Base-by-base conservation (phyloP, 2,888 invertebrate species). In the Synergus itoensis region DNA sequence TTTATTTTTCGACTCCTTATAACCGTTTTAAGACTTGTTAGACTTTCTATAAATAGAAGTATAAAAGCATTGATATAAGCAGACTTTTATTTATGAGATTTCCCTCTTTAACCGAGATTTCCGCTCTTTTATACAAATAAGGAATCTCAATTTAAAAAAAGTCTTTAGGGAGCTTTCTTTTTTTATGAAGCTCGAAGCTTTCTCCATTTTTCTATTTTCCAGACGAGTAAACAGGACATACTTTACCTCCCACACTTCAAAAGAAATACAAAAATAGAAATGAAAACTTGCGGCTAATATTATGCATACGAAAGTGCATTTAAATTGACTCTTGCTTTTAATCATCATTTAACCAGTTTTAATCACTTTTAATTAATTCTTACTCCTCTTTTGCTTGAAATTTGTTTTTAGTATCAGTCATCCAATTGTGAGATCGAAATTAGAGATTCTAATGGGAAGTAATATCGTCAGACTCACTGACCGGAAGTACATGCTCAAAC, bases 401-500 rank as follows among this genome's bases (percentile, higher is more conserved):
- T 80, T 80, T 18, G 82, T 77, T 86, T 90, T 48, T 90, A 95
- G 95, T 91, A 95, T 95, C 92, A 93, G 94, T 89, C 94, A 95
- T 89, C 94, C 95, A 62, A 93, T 94, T 88, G 94, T 95, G 80
- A 94, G 94, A 79, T 94, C 94, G 69, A 94, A 95, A 36, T 92
- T 96, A 87, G 96, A 96, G 92, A 94, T 94, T 91, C 93, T 95
- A 82, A 95, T 96, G 95, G 95, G 95, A 77, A 94, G 94, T 41
- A 95, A 95, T 90, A 92, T 95, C 86, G 95, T 96, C 78, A 93
- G 94, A 85, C 93, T 96, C 80, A 95, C 95, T 1, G 95, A 96
- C 91, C 93, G 95, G 86, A 93, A 92, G 82, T 96, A 95, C 92
- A 95, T 96, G 95, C 94, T 93, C 82, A 93, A 94, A 41, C 93